phyloP scores from a whole-genome alignment of 2,113 vertebrate species.

The Sceloporus undulatus region DNA sequence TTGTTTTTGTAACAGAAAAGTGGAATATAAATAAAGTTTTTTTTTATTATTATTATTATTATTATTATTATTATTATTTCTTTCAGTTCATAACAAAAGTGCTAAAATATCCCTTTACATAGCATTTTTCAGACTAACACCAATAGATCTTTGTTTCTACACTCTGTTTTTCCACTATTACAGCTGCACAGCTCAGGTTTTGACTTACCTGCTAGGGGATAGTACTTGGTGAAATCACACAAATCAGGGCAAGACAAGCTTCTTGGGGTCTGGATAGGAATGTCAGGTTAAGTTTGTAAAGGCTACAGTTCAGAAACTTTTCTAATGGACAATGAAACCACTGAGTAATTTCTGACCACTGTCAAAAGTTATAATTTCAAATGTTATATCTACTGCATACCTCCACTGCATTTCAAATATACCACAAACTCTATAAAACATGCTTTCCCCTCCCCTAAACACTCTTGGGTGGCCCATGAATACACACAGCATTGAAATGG shows the following conservation, averaged over 20 bases:
- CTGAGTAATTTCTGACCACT: not conserved
- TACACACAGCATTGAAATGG: constrained; percentile 35
- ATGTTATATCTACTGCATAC: constrained; percentile 28
- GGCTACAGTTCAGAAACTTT: constrained; percentile 34
- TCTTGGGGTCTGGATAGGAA: constrained; percentile 27
- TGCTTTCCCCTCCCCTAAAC: constrained; percentile 37
- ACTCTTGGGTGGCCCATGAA: constrained; percentile 46
- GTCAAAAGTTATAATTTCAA: constrained; percentile 58
- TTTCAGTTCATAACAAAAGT: too few species aligned
- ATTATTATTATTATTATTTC: too few species aligned
- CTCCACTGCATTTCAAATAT: constrained; percentile 41
- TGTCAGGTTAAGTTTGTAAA: constrained; percentile 37
- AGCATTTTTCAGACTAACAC: too few species aligned
- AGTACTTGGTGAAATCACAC: not conserved
- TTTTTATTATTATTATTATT: too few species aligned
- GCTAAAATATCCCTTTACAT: too few species aligned
- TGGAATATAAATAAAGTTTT: too few species aligned
- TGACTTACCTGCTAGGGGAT: not conserved
- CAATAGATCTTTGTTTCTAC: not conserved
- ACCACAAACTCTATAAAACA: constrained; percentile 48
- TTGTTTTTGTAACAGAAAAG: too few species aligned
- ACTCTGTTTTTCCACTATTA: not conserved
- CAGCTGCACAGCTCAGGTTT: not conserved
- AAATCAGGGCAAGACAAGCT: not conserved
- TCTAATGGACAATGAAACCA: constrained; percentile 37